A percentile compares a stretch with the other conserved stretches of the same genome.
These are phyloP conservation scores for Sarcophaga bullata DNA, from an alignment of 1,140 invertebrate genomes.

Conservation along the genomic window DNA sequence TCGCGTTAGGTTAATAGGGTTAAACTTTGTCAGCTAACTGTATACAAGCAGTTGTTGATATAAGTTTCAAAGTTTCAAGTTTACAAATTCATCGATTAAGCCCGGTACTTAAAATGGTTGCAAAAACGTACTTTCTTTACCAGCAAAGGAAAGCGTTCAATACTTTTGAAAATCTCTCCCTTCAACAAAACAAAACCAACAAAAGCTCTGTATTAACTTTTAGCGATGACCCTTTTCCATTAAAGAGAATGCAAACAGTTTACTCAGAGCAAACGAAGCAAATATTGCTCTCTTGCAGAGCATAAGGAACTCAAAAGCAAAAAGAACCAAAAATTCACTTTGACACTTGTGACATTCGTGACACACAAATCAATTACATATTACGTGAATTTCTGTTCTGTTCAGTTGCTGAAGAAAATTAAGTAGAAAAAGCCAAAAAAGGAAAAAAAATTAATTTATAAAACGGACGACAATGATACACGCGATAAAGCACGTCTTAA, in stretches of 20 bases:
- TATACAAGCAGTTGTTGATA: too few species aligned
- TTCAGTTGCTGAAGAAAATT: neutral
- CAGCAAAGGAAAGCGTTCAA: too few species aligned
- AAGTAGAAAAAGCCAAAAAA: neutral
- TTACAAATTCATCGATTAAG: too few species aligned
- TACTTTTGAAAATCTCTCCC: too few species aligned
- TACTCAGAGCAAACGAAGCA: too few species aligned
- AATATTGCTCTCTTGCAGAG: neutral
- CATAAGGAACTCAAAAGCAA: neutral
- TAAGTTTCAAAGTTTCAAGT: too few species aligned
- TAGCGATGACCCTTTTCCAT: neutral
- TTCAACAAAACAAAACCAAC: too few species aligned
- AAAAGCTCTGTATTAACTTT: neutral
- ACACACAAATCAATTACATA: slow-evolving; percentile 64
- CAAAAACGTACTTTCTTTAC: too few species aligned
- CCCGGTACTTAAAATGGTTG: too few species aligned
- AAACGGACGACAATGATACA: neutral
- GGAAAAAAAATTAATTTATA: slow-evolving; percentile 12
- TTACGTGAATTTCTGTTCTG: slow-evolving; percentile 64
- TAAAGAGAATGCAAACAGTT: neutral
- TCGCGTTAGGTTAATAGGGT: too few species aligned
- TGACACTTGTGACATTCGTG: slow-evolving; percentile 66
- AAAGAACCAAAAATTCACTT: slow-evolving; percentile 46
- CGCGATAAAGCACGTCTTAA: slow-evolving; percentile 31
- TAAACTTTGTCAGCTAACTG: too few species aligned